Evolutionary conservation across 2,888 invertebrate genomes (phyloP), one percentile per base, ranked within the genome.

Genomic region (Xestobium rufovillosum): DNA sequence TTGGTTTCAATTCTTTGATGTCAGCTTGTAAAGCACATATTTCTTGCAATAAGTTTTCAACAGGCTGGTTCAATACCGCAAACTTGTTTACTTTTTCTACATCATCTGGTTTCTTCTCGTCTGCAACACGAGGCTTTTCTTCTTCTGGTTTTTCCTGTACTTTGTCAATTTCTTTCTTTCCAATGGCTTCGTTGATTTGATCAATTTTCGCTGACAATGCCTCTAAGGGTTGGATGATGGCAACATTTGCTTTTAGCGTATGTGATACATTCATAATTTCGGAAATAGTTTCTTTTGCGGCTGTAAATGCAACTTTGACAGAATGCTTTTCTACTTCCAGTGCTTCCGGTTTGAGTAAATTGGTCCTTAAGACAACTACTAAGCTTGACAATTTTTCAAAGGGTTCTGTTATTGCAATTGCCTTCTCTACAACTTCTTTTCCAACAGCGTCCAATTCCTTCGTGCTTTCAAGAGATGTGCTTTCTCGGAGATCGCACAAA

Each of bases 201-300:
- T 36, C 8, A 27, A 43, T 41, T 38, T 51, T 51, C 14, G 43
- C 50, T 23, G 42, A 40, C 19, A 58, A 30, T 10, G 43, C 38
- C 34, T 50, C 37, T n/a, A 58, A 23, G n/a, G 55, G 52, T 39
- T 49, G 41, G 15, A 17, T 14, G 33, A 26, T 27, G 38, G 38
- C 34, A 26, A n/a, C n/a, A n/a, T n/a, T n/a, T n/a, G n/a, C n/a
- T n/a, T n/a, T n/a, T n/a, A n/a, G n/a, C n/a, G n/a, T n/a, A n/a
- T n/a, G n/a, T n/a, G n/a, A n/a, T n/a, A n/a, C n/a, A n/a, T n/a
- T n/a, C n/a, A n/a, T n/a, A n/a, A n/a, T n/a, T n/a, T n/a, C n/a
- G n/a, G n/a, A n/a, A n/a, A n/a, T 9, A 16, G 16, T 33, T 8
- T 31, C 31, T 32, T 40, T 36, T 9, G 36, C 31, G 25, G 28